phyloP scores from a whole-genome alignment of 2,888 invertebrate genomes.

The Rotaria sp. region DNA sequence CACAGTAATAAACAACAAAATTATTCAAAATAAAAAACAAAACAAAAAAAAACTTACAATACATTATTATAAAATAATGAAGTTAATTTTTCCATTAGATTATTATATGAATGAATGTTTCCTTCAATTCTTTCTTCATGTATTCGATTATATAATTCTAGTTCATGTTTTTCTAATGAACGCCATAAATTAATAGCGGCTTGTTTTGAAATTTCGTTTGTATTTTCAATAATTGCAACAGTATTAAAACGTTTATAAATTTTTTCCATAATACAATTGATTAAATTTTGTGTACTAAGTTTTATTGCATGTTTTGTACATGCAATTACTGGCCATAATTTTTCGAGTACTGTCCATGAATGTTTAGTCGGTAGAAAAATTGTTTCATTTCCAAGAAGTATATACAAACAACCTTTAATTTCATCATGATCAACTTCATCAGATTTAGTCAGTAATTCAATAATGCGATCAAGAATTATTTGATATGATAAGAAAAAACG shows the following conservation, averaged over 20 bases:
- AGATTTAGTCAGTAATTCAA: background rate
- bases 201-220: background rate
- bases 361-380: constrained; percentile 66
- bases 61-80: background rate
- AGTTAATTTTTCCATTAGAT: background rate
- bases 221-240: background rate
- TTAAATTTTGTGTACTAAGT: constrained; percentile 58
- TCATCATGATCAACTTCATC: constrained; percentile 35
- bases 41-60: background rate
- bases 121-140: background rate
- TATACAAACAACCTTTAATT: constrained; percentile 36
- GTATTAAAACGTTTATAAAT: constrained; percentile 48
- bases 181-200: background rate
- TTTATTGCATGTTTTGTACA: constrained; percentile 76
- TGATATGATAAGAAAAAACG: constrained; percentile 33
- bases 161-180: background rate
- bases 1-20: background rate
- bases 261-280: constrained; percentile 55
- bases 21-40: no score
- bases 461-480: constrained; percentile 26
- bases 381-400: constrained; percentile 40
- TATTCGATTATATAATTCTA: background rate
- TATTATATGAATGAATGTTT: background rate
- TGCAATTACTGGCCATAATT: constrained; percentile 72
- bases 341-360: constrained; percentile 68